Conservation (phyloP, 2,888 invertebrate species). For the Megaustenia siamemsis region DNA sequence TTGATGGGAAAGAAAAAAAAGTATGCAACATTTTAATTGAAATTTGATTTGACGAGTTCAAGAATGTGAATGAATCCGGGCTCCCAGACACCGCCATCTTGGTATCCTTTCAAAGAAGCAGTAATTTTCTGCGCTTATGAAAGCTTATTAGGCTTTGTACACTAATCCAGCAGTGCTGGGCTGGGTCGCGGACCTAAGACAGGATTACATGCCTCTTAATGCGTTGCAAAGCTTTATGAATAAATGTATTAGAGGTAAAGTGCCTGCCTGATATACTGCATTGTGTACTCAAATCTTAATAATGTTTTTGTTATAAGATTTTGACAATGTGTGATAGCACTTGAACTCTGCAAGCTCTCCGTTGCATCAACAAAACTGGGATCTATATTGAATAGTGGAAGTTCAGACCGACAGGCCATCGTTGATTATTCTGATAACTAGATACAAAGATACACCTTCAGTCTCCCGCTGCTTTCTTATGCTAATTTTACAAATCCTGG, state of each 20-base stretch:
- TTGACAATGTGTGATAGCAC: background rate
- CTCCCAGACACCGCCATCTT: slow-evolving; percentile 13
- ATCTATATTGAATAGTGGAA: background rate
- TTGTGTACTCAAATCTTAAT: background rate
- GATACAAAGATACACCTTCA: background rate
- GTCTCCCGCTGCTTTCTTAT: background rate
- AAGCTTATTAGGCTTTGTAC: slow-evolving; percentile 43
- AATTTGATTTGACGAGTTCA: slow-evolving; percentile 35
- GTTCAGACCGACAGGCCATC: background rate
- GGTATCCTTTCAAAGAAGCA: background rate
- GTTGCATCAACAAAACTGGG: background rate
- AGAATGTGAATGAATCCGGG: slow-evolving; percentile 13
- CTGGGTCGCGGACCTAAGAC: background rate
- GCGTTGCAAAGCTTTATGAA: slow-evolving; percentile 14
- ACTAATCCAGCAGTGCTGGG: slow-evolving; percentile 13
- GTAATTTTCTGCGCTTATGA: slow-evolving; percentile 39
- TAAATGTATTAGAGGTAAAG: slow-evolving; percentile 22
- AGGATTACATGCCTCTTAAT: slow-evolving; percentile 29
- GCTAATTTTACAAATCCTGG: slow-evolving; percentile 28
- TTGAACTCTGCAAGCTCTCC: background rate
- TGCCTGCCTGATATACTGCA: slow-evolving; percentile 30
- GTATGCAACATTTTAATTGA: slow-evolving; percentile 27
- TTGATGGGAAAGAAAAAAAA: background rate
- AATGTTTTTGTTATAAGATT: background rate
- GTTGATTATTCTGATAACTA: background rate